Percentiles rank a stretch among this genome's conserved stretches.
phyloP scores from a whole-genome alignment of 64 coral and sea anemone genomes.

The Catalaphyllia jardinei region DNA sequence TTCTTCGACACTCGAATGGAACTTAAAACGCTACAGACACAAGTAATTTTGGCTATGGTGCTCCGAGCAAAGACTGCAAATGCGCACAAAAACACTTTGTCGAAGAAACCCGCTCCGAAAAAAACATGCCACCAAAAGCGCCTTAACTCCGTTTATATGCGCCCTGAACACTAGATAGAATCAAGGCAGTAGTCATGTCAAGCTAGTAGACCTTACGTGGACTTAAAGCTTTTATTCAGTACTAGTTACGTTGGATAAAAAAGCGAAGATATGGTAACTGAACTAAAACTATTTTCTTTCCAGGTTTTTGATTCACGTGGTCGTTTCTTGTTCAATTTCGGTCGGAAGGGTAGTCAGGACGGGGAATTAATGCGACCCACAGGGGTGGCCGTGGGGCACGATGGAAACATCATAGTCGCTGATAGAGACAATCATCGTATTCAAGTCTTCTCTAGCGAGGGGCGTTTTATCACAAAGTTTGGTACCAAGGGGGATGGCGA shows the following conservation, averaged over 20 bases:
- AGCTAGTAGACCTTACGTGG: no score
- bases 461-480: conserved; percentile 94
- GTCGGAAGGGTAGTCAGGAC: conserved; percentile 88
- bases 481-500: conserved; percentile 98
- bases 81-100: no score
- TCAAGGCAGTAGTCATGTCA: no score
- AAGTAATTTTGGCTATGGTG: no score
- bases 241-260: neutral
- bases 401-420: conserved; percentile 96
- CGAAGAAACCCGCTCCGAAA: no score
- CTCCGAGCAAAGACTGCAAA: no score
- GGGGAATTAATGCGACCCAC: conserved; percentile 94
- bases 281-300: neutral
- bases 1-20: no score
- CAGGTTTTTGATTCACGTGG: conserved; percentile 98
- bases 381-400: conserved; percentile 89
- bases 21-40: no score
- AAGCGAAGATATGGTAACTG: neutral
- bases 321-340: conserved; percentile 98
- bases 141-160: no score
- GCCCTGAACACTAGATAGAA: no score
- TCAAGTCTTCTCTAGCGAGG: conserved; percentile 93
- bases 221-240: neutral
- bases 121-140: no score
- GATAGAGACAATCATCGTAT: conserved; percentile 99